Evolutionary conservation across 2,888 invertebrate species (phyloP).

Genomic region (Nematopogon swammerdamellus): DNA sequence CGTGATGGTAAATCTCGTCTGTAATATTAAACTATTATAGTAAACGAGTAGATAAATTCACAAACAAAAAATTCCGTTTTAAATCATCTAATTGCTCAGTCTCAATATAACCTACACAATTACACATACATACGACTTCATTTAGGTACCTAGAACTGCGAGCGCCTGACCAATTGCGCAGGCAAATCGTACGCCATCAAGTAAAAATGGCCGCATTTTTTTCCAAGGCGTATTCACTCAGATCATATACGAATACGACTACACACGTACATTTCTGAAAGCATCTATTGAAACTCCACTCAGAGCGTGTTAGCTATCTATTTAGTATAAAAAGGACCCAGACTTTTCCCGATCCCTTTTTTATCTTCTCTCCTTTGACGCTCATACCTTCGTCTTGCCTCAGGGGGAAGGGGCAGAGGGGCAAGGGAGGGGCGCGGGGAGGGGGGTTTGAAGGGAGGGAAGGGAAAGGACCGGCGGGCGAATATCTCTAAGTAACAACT

Average conservation of each 20-base stretch:
- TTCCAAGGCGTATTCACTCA: background rate
- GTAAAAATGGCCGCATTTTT: background rate
- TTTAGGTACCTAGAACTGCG: too few species aligned
- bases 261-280: conserved; percentile 25
- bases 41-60: too few species aligned
- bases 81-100: too few species aligned
- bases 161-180: too few species aligned
- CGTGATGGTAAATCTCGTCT: too few species aligned
- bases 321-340: conserved; percentile 58
- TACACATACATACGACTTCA: too few species aligned
- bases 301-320: conserved; percentile 56
- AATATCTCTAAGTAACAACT: conserved; percentile 11
- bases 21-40: too few species aligned
- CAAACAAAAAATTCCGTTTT: too few species aligned
- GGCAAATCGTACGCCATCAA: too few species aligned
- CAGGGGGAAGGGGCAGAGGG: background rate
- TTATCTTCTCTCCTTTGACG: conserved; percentile 21
- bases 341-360: conserved; percentile 48
- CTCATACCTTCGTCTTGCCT: background rate
- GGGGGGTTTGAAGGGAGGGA: background rate
- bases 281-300: conserved; percentile 58
- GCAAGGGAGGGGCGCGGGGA: conserved; percentile 5
- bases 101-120: too few species aligned
- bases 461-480: background rate
- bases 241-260: background rate